phyloP scores from a whole-genome alignment of 2,888 invertebrate species.

The Lymantria monacha region DNA sequence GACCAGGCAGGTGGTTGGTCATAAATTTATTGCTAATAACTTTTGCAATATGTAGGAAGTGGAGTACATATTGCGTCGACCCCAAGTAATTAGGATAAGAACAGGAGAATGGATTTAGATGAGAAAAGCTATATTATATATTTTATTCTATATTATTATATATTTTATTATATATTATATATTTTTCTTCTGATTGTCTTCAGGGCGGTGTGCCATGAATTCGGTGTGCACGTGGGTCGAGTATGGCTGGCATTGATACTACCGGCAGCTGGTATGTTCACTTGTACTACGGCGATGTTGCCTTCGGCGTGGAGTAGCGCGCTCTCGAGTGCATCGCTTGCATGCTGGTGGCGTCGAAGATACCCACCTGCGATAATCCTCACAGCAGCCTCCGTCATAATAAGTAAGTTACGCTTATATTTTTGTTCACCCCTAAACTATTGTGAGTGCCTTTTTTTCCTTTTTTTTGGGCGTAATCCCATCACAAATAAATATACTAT shows the following conservation, averaged over 20 bases:
- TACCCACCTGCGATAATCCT: conserved; percentile 91
- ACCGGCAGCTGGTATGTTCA: conserved; percentile 95
- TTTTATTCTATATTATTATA: too few relatives aligned
- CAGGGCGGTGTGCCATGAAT: conserved; percentile 94
- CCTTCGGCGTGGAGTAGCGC: conserved; percentile 98
- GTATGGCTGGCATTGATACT: conserved; percentile 90
- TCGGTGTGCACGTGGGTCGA: conserved; percentile 94
- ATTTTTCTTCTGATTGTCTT: too few relatives aligned
- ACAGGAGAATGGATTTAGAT: too few relatives aligned
- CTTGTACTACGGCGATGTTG: conserved; percentile 92
- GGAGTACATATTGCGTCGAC: too few relatives aligned
- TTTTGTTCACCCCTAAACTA: background rate
- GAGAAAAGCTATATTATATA: too few relatives aligned
- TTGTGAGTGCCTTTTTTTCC: background rate
- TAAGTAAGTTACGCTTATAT: conserved; percentile 75
- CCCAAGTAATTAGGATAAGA: too few relatives aligned
- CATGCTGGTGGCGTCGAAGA: conserved; percentile 93
- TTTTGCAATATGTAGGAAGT: too few relatives aligned
- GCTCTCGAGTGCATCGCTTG: conserved; percentile 90
- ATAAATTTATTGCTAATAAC: too few relatives aligned
- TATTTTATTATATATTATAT: too few relatives aligned
- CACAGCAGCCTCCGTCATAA: conserved; percentile 90
- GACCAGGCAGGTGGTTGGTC: too few relatives aligned
- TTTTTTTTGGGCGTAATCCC: too few relatives aligned
- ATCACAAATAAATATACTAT: too few relatives aligned